These are phyloP conservation scores for Nipponacmea schrenckii DNA, from an alignment of 2,888 invertebrate genomes.

Conservation along the genomic window DNA sequence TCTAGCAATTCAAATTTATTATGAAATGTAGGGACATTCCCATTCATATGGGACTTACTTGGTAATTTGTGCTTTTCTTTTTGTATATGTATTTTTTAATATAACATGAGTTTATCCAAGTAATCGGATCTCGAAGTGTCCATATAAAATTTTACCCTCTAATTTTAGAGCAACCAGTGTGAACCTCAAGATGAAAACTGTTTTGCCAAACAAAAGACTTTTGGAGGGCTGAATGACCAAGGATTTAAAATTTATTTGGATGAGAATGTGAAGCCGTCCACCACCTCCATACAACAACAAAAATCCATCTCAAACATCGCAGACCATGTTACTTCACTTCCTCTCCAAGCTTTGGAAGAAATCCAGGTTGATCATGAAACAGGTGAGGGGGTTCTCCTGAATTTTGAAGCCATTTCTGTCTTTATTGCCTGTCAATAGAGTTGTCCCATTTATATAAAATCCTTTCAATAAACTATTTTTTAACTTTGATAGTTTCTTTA, in stretches of 20 bases:
- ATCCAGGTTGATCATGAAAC: neutral
- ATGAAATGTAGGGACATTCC: too few species aligned
- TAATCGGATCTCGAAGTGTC: too few species aligned
- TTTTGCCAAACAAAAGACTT: conserved; percentile 33
- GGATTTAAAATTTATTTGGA: conserved; percentile 51
- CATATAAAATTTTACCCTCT: too few species aligned
- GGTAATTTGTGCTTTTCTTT: too few species aligned
- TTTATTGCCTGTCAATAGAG: too few species aligned
- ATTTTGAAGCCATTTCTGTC: neutral
- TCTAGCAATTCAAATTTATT: too few species aligned
- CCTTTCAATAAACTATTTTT: too few species aligned
- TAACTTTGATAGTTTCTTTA: too few species aligned
- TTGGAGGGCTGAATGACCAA: conserved; percentile 32
- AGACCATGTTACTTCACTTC: neutral
- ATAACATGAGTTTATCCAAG: too few species aligned
- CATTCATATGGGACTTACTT: too few species aligned
- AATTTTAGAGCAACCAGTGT: conserved; percentile 17
- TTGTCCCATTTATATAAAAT: too few species aligned
- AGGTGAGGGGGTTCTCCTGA: neutral
- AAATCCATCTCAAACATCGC: conserved; percentile 6
- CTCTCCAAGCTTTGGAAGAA: neutral
- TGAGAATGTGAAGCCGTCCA: conserved; percentile 12
- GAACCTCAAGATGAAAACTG: conserved; percentile 52
- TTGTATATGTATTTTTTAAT: too few species aligned
- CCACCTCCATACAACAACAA: conserved; percentile 16